phyloP scores from a whole-genome alignment of 2,797 vertebrate genomes.

The Aselliscus stoliczkanus region DNA sequence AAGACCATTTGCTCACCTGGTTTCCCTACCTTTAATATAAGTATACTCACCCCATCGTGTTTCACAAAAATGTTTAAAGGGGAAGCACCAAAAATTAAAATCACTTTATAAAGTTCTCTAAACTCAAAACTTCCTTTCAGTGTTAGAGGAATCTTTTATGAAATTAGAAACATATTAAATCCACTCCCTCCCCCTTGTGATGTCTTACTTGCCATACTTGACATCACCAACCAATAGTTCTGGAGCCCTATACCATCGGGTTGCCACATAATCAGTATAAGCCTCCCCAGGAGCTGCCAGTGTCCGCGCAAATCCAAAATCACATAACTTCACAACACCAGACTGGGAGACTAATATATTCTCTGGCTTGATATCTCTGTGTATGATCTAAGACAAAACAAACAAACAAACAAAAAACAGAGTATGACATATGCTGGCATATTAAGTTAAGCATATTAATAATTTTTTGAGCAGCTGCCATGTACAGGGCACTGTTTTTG shows the following conservation, averaged over 20 bases:
- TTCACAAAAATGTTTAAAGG: constrained; percentile 1
- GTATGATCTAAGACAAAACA: constrained; percentile 86
- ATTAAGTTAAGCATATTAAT: not conserved
- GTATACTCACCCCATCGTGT: not conserved
- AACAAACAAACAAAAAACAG: not conserved
- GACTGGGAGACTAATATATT: constrained; percentile 91
- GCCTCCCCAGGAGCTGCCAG: constrained; percentile 83
- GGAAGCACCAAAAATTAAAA: not conserved
- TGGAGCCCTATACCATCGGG: constrained; percentile 93
- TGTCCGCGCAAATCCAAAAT: constrained; percentile 92
- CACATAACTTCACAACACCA: constrained; percentile 91
- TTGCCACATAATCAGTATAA: constrained; percentile 93
- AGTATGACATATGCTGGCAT: not conserved
- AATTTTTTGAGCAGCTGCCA: not conserved
- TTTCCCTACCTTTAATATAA: constrained; percentile 40
- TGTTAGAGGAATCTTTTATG: not conserved
- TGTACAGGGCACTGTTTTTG: not conserved
- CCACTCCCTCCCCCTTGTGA: not conserved
- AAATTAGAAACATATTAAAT: not conserved
- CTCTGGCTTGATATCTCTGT: constrained; percentile 94
- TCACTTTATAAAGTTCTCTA: not conserved
- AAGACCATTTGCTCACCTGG: not conserved
- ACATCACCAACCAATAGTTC: constrained; percentile 92
- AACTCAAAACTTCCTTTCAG: not conserved
- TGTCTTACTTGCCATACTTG: constrained; percentile 92